Evolutionary conservation across 2,797 vertebrate species (phyloP).

Genomic region (Danionella dracula): DNA sequence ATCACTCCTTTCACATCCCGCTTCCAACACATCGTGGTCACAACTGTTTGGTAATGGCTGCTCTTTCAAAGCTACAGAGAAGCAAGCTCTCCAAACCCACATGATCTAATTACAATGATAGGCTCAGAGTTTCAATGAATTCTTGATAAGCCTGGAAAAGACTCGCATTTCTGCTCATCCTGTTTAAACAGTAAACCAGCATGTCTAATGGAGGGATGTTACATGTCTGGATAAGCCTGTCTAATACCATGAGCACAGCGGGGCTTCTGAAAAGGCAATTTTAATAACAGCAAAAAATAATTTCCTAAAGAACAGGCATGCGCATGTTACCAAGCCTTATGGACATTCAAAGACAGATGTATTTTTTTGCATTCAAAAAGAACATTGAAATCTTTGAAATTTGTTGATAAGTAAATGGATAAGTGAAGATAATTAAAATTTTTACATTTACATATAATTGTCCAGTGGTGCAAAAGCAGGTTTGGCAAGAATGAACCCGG

Average conservation of each 20-base stretch:
- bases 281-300: background rate
- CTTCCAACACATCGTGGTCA: conserved; percentile 16
- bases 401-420: too few species aligned
- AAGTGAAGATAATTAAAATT: too few species aligned
- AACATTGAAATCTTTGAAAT: too few species aligned
- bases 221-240: background rate
- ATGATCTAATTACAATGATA: conserved; percentile 30
- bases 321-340: too few species aligned
- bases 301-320: background rate
- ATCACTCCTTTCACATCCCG: conserved; percentile 20
- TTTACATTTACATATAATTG: too few species aligned
- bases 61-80: conserved; percentile 32
- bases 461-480: too few species aligned
- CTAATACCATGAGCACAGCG: background rate
- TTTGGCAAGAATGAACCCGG: too few species aligned
- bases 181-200: conserved; percentile 11
- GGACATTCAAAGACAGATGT: too few species aligned
- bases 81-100: conserved; percentile 6
- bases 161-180: background rate
- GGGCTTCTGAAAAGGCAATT: background rate
- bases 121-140: conserved; percentile 17
- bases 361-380: too few species aligned
- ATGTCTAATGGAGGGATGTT: conserved; percentile 12
- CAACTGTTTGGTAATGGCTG: conserved; percentile 35
- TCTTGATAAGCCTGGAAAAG: conserved; percentile 17